Conservation (phyloP, 2,888 invertebrate species). For the Eutolmus rufibarbis region DNA sequence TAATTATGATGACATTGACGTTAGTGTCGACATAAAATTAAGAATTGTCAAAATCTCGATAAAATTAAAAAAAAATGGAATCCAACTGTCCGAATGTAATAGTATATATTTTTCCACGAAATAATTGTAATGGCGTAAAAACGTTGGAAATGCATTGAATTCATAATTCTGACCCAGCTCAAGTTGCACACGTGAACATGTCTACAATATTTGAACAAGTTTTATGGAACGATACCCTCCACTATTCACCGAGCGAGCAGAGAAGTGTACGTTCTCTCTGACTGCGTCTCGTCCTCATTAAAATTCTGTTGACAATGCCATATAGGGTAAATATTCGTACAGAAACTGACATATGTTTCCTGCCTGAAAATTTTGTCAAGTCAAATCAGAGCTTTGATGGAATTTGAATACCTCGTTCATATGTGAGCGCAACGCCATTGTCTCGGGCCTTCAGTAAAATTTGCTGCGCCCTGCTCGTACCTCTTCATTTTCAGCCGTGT, state of each 20-base stretch:
- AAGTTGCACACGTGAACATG: background rate
- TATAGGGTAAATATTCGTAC: slow-evolving; percentile 23
- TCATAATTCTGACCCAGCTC: background rate
- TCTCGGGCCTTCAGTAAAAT: background rate
- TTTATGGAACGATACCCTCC: background rate
- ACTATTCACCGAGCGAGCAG: background rate
- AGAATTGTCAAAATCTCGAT: background rate
- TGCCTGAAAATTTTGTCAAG: slow-evolving; percentile 30
- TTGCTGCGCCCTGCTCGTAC: background rate
- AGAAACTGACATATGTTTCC: slow-evolving; percentile 29
- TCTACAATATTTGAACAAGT: background rate
- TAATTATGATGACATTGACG: background rate
- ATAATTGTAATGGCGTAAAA: background rate
- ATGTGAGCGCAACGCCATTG: background rate
- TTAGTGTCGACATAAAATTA: background rate
- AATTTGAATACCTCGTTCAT: slow-evolving; percentile 18
- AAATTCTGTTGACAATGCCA: slow-evolving; percentile 27
- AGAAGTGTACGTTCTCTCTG: background rate
- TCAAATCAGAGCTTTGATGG: slow-evolving; percentile 18
- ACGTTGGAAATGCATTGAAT: background rate
- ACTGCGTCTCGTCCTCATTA: slow-evolving; percentile 5
- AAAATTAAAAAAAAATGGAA: background rate
- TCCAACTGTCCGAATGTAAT: background rate
- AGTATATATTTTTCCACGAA: background rate
- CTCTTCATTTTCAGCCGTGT: background rate